Base-by-base conservation (phyloP, 1,140 invertebrate genomes). In the Drosophila quadrilineata region DNA sequence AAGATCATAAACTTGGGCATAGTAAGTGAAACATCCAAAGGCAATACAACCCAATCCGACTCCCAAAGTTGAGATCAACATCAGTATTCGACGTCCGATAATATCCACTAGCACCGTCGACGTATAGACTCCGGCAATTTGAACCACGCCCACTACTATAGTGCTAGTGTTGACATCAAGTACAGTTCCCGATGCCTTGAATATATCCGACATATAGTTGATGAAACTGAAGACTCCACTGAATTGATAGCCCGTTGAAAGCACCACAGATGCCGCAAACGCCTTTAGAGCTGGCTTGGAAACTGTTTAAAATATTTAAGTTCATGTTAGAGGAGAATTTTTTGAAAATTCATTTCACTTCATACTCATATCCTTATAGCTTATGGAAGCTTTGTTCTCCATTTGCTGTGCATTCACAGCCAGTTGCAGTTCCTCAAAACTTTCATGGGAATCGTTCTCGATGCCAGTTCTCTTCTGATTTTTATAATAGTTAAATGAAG, bases 111-210 rank as follows among this genome's bases (percentile, higher is more conserved):
- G 59, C 22, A 89, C 69, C 3, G 88, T 82, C 0, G 88, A 86
- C 3, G 73, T 75, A 8, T 87, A 69, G 0, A 79, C 75, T 3
- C 75, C 79, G 0, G 89, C 56, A 14, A 90, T 84, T 59, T 89
- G 88, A 0, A 89, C 75, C 0, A 72, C 40, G 0, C 94, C 95
- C 1, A 97, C 93, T 3, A 96, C 92, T 38, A 97, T 95, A 0
- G 96, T 93, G 6, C 93, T 92, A 2, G 93, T 76, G 14, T 91
- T 91, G 0, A 94, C 89, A 14, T 93, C 88, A 0, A 96, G 64
- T 4, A 76, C 79, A 0, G 92, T 92, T 0, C 93, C 93, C 0
- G 94, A 92, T 0, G 91, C 90, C 2, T 88, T 71, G 80, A 95
- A 96, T 75, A 95, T 96, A n/a, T 90, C 90, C 1, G 91, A 90